Percentiles rank a stretch among this genome's conserved stretches.
These are phyloP conservation scores for Ormyrus rosae DNA, from an alignment of 2,888 invertebrate genomes.

Conservation along the genomic window DNA sequence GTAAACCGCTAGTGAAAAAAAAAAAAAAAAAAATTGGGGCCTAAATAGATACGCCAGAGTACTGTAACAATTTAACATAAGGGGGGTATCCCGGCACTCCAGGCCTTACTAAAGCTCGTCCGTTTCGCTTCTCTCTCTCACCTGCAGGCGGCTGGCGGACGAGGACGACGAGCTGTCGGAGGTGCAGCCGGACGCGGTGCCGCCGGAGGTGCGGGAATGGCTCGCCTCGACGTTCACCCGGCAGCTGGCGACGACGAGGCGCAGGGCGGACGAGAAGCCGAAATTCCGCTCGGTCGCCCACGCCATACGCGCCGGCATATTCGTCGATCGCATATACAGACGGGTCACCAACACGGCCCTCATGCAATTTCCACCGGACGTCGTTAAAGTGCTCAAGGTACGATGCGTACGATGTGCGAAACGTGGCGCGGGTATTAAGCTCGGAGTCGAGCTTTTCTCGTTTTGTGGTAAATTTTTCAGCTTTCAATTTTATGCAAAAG, in stretches of 20 bases:
- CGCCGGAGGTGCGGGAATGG: slow-evolving; percentile 97
- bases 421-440: too few species aligned
- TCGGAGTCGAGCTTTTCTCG: too few species aligned
- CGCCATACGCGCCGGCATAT: slow-evolving; percentile 96
- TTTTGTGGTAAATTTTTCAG: too few species aligned
- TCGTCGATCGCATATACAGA: slow-evolving; percentile 95
- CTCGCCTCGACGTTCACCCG: slow-evolving; percentile 96
- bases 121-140: slow-evolving; percentile 4
- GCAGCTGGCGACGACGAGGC: slow-evolving; percentile 87
- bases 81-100: too few species aligned
- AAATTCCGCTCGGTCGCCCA: slow-evolving; percentile 97
- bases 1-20: not conserved
- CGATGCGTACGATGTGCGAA: not conserved
- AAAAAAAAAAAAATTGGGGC: not conserved
- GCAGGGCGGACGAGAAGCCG: slow-evolving; percentile 87
- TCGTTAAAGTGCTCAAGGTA: slow-evolving; percentile 91
- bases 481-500: too few species aligned
- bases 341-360: slow-evolving; percentile 86
- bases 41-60: too few species aligned
- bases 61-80: too few species aligned
- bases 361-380: slow-evolving; percentile 92
- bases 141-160: slow-evolving; percentile 85
- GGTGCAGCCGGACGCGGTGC: slow-evolving; percentile 97
- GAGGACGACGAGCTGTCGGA: slow-evolving; percentile 97
- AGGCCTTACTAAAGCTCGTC: too few species aligned